Percentiles rank a stretch among this genome's conserved stretches.
Evolutionary conservation across 2,888 invertebrate species (phyloP).

Genomic region (Tipula lateralis): DNA sequence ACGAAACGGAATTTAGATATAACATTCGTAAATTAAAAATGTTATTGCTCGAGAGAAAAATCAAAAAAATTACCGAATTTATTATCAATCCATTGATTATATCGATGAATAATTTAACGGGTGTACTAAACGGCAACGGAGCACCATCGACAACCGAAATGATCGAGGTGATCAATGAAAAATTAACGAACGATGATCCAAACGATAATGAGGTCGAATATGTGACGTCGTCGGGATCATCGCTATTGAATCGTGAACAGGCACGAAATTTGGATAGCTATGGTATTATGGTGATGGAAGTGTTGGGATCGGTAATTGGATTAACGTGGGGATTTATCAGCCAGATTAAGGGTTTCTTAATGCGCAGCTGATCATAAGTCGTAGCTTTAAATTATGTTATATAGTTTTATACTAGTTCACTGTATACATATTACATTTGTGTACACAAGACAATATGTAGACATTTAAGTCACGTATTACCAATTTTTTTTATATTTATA

Average conservation of each 20-base stretch:
- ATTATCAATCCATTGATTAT: constrained; percentile 7
- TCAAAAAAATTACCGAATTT: constrained; percentile 11
- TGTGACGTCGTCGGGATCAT: not conserved
- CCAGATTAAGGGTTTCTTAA: constrained; percentile 31
- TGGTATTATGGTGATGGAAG: constrained; percentile 37
- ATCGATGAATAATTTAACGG: not conserved
- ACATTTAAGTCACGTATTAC: not conserved
- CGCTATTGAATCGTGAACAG: not conserved
- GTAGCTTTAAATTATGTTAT: too few species aligned
- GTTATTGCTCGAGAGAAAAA: not conserved
- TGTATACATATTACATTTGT: too few species aligned
- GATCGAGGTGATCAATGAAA: not conserved
- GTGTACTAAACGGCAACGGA: not conserved
- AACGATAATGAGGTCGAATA: not conserved
- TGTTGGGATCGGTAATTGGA: constrained; percentile 36
- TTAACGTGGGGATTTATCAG: constrained; percentile 36
- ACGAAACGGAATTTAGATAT: not conserved
- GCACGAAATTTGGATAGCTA: constrained; percentile 12
- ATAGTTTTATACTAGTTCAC: not conserved
- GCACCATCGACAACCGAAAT: not conserved
- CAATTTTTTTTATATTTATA: not conserved
- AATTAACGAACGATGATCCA: not conserved
- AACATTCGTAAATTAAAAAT: not conserved
- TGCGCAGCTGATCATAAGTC: not conserved
- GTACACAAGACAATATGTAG: too few species aligned